Evolutionary conservation across 2,797 vertebrate genomes (phyloP).

Genomic region (Melanotaenia nigrans): DNA sequence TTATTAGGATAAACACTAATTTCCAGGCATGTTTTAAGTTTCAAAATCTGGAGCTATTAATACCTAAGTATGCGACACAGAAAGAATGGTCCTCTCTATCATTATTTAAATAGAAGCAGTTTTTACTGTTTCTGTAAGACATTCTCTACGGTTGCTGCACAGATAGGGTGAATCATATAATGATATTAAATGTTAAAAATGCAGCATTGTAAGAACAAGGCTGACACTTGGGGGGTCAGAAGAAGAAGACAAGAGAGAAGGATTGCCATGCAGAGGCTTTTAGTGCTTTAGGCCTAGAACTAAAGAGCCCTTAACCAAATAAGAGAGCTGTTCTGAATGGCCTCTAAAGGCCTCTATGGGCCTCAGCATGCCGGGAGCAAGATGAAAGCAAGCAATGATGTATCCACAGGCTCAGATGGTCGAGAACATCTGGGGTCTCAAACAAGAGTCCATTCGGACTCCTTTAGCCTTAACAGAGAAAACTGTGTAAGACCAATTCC

Average conservation of each 20-base stretch:
- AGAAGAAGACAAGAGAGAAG: conserved; percentile 37
- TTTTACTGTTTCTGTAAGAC: conserved; percentile 13
- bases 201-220: conserved; percentile 39
- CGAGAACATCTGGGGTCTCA: conserved; percentile 57
- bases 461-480: conserved; percentile 30
- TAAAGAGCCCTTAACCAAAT: conserved; percentile 72
- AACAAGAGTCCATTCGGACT: conserved; percentile 47
- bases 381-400: conserved; percentile 60
- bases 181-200: conserved; percentile 56
- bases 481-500: conserved; percentile 2
- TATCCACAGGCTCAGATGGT: conserved; percentile 50
- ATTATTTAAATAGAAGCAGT: not conserved
- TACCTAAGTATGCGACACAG: not conserved
- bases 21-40: conserved; percentile 13
- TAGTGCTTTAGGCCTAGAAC: conserved; percentile 53
- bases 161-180: conserved; percentile 44
- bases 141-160: conserved; percentile 35
- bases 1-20: not conserved
- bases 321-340: conserved; percentile 57
- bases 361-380: conserved; percentile 48
- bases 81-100: not conserved
- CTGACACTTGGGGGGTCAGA: conserved; percentile 23
- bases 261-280: conserved; percentile 59
- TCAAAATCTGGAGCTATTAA: not conserved
- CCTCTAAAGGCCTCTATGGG: conserved; percentile 56